Evolutionary conservation across 2,888 invertebrate genomes (phyloP), one percentile per base, ranked within the genome.

Genomic region (Nycteola revayana): DNA sequence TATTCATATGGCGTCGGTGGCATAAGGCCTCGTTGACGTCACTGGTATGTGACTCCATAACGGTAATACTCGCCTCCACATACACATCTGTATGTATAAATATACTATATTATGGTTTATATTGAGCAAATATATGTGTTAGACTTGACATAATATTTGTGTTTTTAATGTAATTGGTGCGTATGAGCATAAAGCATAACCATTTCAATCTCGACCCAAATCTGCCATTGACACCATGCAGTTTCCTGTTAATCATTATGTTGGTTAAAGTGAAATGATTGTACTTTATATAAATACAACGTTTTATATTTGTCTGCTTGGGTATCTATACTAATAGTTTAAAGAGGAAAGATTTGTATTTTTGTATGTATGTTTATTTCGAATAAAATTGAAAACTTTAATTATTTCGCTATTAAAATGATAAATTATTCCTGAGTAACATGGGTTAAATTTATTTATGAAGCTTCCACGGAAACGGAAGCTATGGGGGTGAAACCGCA

Each of bases 1-100:
- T 81, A 84, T 87, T 81, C 84, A 73, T 71, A 51, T 65, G 58
- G 79, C 79, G 79, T 84, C 70, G 76, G 70, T 69, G 75, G 75
- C 72, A 77, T 83, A 74, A 85, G 77, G 71, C 77, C 77, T 80
- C 71, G 77, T 76, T 87, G 84, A 88, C 88, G 87, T 88, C 87
- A 87, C 77, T 79, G 83, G 83, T 83, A 87, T 87, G 87, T 85
- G 84, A 79, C 80, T 84, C 84, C 83, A 79, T 87, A 88, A 88
- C 88, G 88, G 88, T 87, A 85, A 78, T 60, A 73, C 76, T 85
- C 84, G 84, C 83, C 82, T 83, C 77, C 76, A 73, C 66, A 74
- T 68, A 71, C 65, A 74, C 75, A 73, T 41, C n/a, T n/a, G 34
- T 43, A 40, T 30, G 21, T 39, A 22, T 46, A 36, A 14, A 14